Evolutionary conservation across 2,797 vertebrate genomes (phyloP).

Genomic region (Myripristis jacobus): DNA sequence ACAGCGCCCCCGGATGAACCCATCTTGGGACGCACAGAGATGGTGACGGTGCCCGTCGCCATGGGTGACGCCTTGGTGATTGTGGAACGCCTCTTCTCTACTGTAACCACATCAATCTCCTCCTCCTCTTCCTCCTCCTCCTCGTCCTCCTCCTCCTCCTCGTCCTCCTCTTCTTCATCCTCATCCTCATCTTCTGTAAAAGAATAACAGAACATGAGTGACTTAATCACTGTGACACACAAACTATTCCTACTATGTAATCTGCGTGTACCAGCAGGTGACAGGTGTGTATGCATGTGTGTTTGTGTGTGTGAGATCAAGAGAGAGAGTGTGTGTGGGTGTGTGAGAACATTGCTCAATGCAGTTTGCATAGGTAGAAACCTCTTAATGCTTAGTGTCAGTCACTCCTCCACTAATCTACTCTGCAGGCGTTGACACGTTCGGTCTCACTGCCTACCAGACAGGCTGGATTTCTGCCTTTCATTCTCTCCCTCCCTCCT

Average conservation of each 20-base stretch:
- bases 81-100: slow-evolving; percentile 92
- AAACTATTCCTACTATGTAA: slow-evolving; percentile 56
- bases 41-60: slow-evolving; percentile 85
- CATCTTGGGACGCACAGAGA: slow-evolving; percentile 86
- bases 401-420: slow-evolving; percentile 73
- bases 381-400: slow-evolving; percentile 78
- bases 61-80: slow-evolving; percentile 70
- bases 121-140: slow-evolving; percentile 94
- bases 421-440: slow-evolving; percentile 79
- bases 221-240: slow-evolving; percentile 52
- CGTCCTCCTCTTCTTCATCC: slow-evolving; percentile 75
- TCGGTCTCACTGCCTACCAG: slow-evolving; percentile 63
- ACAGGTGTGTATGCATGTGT: slow-evolving; percentile 44
- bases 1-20: slow-evolving; percentile 50
- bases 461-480: slow-evolving; percentile 70
- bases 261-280: slow-evolving; percentile 56
- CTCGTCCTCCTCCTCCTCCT: slow-evolving; percentile 83
- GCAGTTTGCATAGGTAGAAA: slow-evolving; percentile 68
- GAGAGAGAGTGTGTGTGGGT: slow-evolving; percentile 32
- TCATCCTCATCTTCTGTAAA: slow-evolving; percentile 87
- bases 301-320: slow-evolving; percentile 24
- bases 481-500: slow-evolving; percentile 48
- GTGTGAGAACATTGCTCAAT: slow-evolving; percentile 65
- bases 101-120: slow-evolving; percentile 97
- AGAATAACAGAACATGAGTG: slow-evolving; percentile 50